Evolutionary conservation across 2,888 invertebrate genomes (phyloP).

Genomic region (Drosophila prostipennis): DNA sequence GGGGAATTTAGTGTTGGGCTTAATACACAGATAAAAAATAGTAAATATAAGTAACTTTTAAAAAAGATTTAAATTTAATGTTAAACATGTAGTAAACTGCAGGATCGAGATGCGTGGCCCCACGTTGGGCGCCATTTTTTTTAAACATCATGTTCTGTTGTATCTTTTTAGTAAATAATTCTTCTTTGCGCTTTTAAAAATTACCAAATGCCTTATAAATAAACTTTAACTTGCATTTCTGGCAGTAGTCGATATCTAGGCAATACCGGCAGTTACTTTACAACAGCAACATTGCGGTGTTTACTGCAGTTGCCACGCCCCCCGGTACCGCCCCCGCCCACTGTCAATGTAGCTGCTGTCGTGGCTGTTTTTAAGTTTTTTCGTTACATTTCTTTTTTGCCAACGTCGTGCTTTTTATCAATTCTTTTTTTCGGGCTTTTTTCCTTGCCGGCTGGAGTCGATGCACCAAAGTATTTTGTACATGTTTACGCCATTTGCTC

Average conservation of each 20-base stretch:
- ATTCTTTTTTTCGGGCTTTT: conserved; percentile 19
- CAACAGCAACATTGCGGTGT: conserved; percentile 39
- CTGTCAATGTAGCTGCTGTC: conserved; percentile 35
- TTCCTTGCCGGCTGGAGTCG: conserved; percentile 23
- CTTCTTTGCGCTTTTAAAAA: too few species aligned
- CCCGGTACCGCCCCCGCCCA: neutral
- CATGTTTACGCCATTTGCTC: conserved; percentile 75
- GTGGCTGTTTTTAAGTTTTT: conserved; percentile 13
- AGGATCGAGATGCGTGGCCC: too few species aligned
- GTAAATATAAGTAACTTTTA: too few species aligned
- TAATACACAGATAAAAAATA: too few species aligned
- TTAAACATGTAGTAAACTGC: too few species aligned
- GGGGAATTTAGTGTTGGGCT: too few species aligned
- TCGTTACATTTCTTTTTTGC: neutral
- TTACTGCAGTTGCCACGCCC: conserved; percentile 30
- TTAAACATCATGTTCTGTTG: too few species aligned
- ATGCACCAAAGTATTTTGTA: conserved; percentile 71
- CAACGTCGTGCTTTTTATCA: conserved; percentile 45
- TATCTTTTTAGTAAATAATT: too few species aligned
- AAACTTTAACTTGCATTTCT: neutral
- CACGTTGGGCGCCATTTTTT: too few species aligned
- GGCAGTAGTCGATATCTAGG: conserved; percentile 28
- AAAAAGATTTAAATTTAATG: too few species aligned
- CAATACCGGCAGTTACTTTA: neutral
- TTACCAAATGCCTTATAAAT: too few species aligned